Evolutionary conservation across 2,113 vertebrate species (phyloP).

Genomic region (Rostratula benghalensis): DNA sequence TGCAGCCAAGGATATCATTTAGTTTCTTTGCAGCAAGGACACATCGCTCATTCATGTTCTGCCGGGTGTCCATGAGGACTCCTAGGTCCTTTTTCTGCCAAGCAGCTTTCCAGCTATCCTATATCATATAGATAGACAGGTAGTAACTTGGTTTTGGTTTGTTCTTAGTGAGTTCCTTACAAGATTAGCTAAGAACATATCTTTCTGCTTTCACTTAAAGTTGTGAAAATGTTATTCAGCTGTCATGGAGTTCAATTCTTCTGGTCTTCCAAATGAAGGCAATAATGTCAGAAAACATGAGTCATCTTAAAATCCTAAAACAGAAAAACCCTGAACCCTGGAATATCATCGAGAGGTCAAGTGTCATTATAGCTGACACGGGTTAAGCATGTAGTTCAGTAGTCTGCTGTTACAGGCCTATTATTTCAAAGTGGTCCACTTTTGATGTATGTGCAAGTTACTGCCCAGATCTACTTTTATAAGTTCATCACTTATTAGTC

Average conservation of each 20-base stretch:
- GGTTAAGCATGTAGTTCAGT: neutral
- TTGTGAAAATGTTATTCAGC: neutral
- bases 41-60: neutral
- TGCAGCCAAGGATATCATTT: neutral
- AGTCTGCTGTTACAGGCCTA: neutral
- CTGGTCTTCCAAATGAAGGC: neutral
- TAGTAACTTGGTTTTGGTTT: neutral
- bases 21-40: neutral
- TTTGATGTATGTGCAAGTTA: neutral
- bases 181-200: neutral
- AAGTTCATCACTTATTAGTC: neutral
- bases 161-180: neutral
- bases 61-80: neutral
- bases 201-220: neutral
- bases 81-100: neutral
- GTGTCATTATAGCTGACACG: neutral
- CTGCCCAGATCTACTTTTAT: neutral
- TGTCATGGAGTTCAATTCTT: neutral
- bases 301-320: neutral
- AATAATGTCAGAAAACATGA: neutral
- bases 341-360: neutral
- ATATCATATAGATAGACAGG: neutral
- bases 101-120: neutral
- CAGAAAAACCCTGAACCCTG: neutral
- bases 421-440: neutral